Conservation (phyloP, 64 coral and sea anemone species). For the Stichodactyla helianthus region DNA sequence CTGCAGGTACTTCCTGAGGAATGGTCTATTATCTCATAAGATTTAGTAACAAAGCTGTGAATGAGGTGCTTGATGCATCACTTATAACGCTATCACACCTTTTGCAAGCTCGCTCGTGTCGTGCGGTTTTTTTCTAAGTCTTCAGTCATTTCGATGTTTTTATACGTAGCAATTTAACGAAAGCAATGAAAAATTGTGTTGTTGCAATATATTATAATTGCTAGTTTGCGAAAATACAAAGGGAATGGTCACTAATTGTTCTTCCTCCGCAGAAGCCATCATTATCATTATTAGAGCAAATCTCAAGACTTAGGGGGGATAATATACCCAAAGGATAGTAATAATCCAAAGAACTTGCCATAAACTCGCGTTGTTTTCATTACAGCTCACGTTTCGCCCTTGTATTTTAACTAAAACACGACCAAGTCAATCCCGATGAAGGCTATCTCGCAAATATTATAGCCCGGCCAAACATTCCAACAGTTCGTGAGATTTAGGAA, state of each 20-base stretch:
- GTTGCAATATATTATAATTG: not conserved
- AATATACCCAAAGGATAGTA: too few relatives aligned
- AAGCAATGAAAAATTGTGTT: not conserved
- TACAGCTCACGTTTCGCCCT: too few relatives aligned
- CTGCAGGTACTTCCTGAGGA: not conserved
- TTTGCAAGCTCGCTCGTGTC: not conserved
- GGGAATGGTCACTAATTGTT: too few relatives aligned
- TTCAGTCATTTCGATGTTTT: not conserved
- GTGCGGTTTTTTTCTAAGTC: not conserved
- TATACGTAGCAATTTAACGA: not conserved
- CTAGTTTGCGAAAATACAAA: too few relatives aligned
- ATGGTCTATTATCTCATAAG: not conserved
- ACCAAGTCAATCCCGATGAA: not conserved
- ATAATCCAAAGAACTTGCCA: too few relatives aligned
- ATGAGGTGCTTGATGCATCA: not conserved
- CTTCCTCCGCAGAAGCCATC: too few relatives aligned
- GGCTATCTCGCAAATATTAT: not conserved
- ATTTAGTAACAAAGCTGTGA: not conserved
- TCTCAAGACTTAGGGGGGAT: too few relatives aligned
- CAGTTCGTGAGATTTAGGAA: slow-evolving; percentile 20
- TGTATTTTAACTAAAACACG: not conserved
- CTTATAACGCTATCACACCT: not conserved
- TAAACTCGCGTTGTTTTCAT: too few relatives aligned
- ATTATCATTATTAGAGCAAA: too few relatives aligned
- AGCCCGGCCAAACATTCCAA: not conserved